Conservation (phyloP, 37 sponge, comb jelly and placozoan genomes). For the Theonella swinhoei region DNA sequence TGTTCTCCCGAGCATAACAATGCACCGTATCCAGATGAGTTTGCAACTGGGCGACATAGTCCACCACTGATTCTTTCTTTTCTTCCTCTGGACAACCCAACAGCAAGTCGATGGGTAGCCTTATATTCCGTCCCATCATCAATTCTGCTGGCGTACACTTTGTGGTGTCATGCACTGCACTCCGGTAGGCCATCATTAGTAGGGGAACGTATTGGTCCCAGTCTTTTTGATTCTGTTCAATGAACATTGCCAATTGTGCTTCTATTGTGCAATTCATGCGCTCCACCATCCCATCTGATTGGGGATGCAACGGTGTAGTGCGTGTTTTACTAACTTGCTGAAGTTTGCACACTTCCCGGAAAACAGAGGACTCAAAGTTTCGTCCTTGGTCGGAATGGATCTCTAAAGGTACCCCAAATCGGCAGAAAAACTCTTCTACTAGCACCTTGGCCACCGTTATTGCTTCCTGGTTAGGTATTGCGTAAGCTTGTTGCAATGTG, state of each 20-base stretch:
- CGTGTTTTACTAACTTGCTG: slow-evolving; percentile 18
- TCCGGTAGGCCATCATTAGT: slow-evolving; percentile 28
- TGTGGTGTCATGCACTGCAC: slow-evolving; percentile 24
- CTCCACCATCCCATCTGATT: slow-evolving; percentile 57
- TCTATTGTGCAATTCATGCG: slow-evolving; percentile 40
- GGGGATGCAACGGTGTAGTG: slow-evolving; percentile 39
- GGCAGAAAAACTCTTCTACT: slow-evolving; percentile 18
- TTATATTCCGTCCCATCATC: slow-evolving; percentile 13
- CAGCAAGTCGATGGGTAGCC: slow-evolving; percentile 23
- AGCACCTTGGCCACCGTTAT: slow-evolving; percentile 17
- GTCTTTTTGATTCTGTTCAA: slow-evolving; percentile 19
- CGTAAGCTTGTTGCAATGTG: slow-evolving; percentile 2
- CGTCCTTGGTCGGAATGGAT: slow-evolving; percentile 50
- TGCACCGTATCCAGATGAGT: background rate
- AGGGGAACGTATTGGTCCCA: slow-evolving; percentile 26
- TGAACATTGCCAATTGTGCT: slow-evolving; percentile 12
- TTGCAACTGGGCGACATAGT: background rate
- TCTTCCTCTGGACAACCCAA: slow-evolving; percentile 14
- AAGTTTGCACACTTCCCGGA: slow-evolving; percentile 22
- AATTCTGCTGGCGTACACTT: slow-evolving; percentile 19
- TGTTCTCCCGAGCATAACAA: background rate
- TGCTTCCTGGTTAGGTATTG: slow-evolving; percentile 29
- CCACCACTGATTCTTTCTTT: background rate
- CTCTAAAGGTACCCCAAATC: slow-evolving; percentile 16
- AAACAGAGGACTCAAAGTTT: slow-evolving; percentile 28